These are phyloP conservation scores for Tautogolabrus adspersus DNA, from an alignment of 2,113 vertebrate genomes.

Conservation along the genomic window DNA sequence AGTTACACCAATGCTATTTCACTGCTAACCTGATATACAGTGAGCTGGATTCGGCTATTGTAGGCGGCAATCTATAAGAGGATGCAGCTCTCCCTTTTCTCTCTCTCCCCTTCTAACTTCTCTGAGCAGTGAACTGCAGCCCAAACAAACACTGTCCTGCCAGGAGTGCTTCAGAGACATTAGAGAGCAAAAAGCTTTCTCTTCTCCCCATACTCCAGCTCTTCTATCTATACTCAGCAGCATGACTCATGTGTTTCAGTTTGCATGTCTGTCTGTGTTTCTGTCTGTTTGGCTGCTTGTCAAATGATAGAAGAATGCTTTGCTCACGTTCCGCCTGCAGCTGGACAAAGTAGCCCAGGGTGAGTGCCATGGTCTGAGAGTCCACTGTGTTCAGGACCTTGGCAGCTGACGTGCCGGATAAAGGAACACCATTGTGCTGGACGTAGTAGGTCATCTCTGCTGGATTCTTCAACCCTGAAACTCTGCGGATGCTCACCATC, in stretches of 20 bases:
- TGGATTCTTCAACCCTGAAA: constrained; percentile 91
- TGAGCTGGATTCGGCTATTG: constrained; percentile 56
- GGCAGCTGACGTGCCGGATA: constrained; percentile 91
- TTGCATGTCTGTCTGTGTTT: constrained; percentile 23
- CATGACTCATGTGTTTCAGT: constrained; percentile 42
- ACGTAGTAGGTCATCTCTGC: constrained; percentile 97
- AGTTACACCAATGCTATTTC: constrained; percentile 22
- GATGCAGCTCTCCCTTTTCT: constrained; percentile 32
- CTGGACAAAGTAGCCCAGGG: constrained; percentile 95
- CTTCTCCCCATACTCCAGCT: constrained; percentile 19
- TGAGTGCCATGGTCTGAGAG: constrained; percentile 97
- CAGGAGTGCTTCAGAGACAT: constrained; percentile 58
- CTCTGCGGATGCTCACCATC: constrained; percentile 96
- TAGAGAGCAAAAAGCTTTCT: constrained; percentile 54
- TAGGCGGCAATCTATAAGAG: constrained; percentile 40
- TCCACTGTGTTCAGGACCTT: constrained; percentile 97
- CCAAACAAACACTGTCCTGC: constrained; percentile 61
- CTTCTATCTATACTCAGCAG: constrained; percentile 27
- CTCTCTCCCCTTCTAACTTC: constrained; percentile 1
- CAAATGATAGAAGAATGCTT: constrained; percentile 24
- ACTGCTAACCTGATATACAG: constrained; percentile 35
- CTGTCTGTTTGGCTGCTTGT: constrained; percentile 33
- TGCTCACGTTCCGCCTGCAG: constrained; percentile 97
- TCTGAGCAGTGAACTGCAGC: constrained; percentile 50
- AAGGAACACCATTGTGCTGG: constrained; percentile 88